Evolutionary conservation across 2,888 invertebrate genomes (phyloP).

Genomic region (Marronus borbonicus): DNA sequence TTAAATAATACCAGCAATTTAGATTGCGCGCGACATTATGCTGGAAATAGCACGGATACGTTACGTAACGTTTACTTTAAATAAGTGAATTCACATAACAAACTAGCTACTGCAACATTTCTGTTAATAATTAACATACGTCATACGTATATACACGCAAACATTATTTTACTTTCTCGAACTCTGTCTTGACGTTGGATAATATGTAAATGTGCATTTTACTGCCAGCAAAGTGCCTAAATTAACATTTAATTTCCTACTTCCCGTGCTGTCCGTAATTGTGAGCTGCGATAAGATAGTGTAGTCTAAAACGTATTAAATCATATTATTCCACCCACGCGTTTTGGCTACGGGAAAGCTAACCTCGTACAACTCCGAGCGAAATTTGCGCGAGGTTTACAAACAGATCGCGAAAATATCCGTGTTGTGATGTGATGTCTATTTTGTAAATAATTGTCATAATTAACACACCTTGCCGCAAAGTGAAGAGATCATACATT

Average conservation of each 20-base stretch:
- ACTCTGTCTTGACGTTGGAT: conserved; percentile 17
- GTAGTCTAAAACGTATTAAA: too few relatives aligned
- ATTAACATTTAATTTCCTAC: conserved; percentile 34
- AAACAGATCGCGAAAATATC: too few relatives aligned
- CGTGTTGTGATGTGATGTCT: too few relatives aligned
- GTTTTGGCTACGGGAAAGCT: too few relatives aligned
- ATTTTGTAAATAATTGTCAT: too few relatives aligned
- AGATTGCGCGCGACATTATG: conserved; percentile 28
- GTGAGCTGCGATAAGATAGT: too few relatives aligned
- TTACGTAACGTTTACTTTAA: conserved; percentile 38
- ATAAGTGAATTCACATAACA: conserved; percentile 14
- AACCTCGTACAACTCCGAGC: too few relatives aligned
- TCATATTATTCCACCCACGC: too few relatives aligned
- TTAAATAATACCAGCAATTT: conserved; percentile 9
- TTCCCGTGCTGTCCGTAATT: conserved; percentile 5
- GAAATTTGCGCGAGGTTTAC: too few relatives aligned
- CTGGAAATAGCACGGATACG: conserved; percentile 30
- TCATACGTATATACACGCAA: conserved; percentile 7
- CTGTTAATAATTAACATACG: conserved; percentile 24
- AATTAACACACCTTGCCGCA: too few relatives aligned
- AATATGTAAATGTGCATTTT: conserved; percentile 7
- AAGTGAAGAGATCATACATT: too few relatives aligned
- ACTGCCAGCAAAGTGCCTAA: conserved; percentile 14
- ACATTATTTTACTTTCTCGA: conserved; percentile 37
- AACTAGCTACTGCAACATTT: conserved; percentile 20